Percentiles rank a stretch among this genome's conserved stretches.
These are phyloP conservation scores for Melolontha melolontha DNA, from an alignment of 2,888 invertebrate species.

Conservation along the genomic window DNA sequence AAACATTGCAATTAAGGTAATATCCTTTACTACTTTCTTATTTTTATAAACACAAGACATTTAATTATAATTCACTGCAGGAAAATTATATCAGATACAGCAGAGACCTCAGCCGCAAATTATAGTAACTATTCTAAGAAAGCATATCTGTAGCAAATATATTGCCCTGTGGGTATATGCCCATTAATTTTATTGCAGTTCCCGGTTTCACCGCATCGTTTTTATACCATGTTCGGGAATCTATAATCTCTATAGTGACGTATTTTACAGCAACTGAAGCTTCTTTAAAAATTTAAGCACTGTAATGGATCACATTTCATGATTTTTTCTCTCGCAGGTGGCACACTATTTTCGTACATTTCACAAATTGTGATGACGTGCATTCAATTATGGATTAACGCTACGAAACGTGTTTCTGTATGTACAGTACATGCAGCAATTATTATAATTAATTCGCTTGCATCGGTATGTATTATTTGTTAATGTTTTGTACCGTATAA, in stretches of 20 bases:
- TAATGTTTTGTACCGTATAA: no score
- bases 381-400: no score
- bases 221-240: conserved; percentile 18
- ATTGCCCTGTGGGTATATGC: conserved; percentile 42
- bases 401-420: no score
- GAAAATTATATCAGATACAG: conserved; percentile 40
- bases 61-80: conserved; percentile 25
- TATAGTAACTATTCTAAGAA: conserved; percentile 45
- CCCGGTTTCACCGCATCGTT: conserved; percentile 10
- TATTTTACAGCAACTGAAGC: conserved; percentile 12
- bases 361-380: no score
- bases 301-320: no score
- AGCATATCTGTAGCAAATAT: conserved; percentile 45
- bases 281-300: no score
- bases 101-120: conserved; percentile 44
- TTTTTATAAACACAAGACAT: conserved; percentile 21
- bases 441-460: no score
- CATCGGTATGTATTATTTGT: no score
- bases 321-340: no score
- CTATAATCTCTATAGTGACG: neutral
- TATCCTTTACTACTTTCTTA: conserved; percentile 28
- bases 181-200: conserved; percentile 44
- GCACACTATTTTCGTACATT: no score
- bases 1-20: conserved; percentile 38
- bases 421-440: no score